Base-by-base conservation (phyloP, 2,797 vertebrate genomes). In the Poecilia wingei region DNA sequence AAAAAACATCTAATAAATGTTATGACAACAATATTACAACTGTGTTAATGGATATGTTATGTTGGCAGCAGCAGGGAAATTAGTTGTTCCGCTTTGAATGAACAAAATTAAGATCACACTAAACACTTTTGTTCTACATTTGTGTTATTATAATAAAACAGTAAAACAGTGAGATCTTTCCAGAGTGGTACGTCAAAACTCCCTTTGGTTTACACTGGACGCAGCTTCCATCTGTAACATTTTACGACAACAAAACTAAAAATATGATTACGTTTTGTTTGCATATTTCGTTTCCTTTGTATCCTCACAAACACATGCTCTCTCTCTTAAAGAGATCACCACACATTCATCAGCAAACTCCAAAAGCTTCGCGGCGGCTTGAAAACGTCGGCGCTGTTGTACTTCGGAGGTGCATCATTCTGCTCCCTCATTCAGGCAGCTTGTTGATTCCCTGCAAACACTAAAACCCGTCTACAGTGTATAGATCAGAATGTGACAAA, bases 401-500 rank as follows among this genome's bases (percentile, higher is more conserved):
- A 22, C 45, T 28, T 22, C 47, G 75, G 72, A 72, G 79, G 57
- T 87, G 59, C 70, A 75, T 88, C 86, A 74, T 77, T 66, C 18
- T 39, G 8, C 3, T 68, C 20, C 64, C 64, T 66, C 3, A 4
- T 71, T 78, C 72, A 76, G 55, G 57, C 22, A 36, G 72, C 64
- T 53, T 0, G 13, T 66, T 76, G 84, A 90, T 81, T 88, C 51
- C 83, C 82, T 83, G 70, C 45, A 41, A 66, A 84, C 64, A 22
- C 74, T 55, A 76, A 66, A 86, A 80, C 71, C 84, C 82, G 79
- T 79, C 86, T 70, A 72, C 31, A 4, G 83, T 78, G 68, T 76
- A 90, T 79, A 84, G 77, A 82, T 90, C 87, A 83, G 73, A 47
- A 0, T 71, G 75, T 75, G 79, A 86, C 81, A 89, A 79, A 78